phyloP scores from a whole-genome alignment of 2,113 vertebrate genomes.

The Nerophis ophidion region DNA sequence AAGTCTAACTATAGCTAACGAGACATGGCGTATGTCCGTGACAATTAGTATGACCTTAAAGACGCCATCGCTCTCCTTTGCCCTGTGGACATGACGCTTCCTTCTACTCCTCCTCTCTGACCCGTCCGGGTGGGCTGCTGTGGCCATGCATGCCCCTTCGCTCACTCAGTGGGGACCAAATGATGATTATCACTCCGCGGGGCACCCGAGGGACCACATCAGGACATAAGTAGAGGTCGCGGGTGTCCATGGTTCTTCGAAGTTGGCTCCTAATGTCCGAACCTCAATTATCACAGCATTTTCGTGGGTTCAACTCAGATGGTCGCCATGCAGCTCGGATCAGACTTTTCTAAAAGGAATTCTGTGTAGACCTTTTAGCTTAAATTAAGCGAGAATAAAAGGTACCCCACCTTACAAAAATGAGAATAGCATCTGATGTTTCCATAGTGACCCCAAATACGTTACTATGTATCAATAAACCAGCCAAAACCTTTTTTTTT shows the following conservation, averaged over 20 bases:
- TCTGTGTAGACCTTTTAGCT: too few relatives aligned
- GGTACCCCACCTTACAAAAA: too few relatives aligned
- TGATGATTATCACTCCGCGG: slow-evolving; percentile 39
- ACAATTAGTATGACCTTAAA: slow-evolving; percentile 78
- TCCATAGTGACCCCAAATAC: too few relatives aligned
- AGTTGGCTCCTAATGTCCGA: slow-evolving; percentile 34
- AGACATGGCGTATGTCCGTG: slow-evolving; percentile 45
- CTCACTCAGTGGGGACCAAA: slow-evolving; percentile 49
- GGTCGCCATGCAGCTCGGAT: slow-evolving; percentile 1
- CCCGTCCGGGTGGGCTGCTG: slow-evolving; percentile 47
- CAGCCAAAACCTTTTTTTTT: too few relatives aligned
- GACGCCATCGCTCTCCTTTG: slow-evolving; percentile 47
- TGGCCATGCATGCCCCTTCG: slow-evolving; percentile 25
- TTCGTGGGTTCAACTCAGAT: slow-evolving; percentile 11
- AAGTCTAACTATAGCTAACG: slow-evolving; percentile 43
- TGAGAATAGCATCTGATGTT: too few relatives aligned
- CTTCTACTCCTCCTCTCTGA: slow-evolving; percentile 48
- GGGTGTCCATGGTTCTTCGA: slow-evolving; percentile 37
- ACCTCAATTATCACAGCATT: slow-evolving; percentile 47
- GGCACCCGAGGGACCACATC: slow-evolving; percentile 44
- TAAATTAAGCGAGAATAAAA: too few relatives aligned
- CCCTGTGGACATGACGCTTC: slow-evolving; percentile 37
- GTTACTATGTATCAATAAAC: too few relatives aligned
- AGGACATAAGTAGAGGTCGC: slow-evolving; percentile 57
- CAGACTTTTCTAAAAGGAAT: not conserved